Conservation (phyloP, 2,797 vertebrate genomes). For the Syngnathus acus region DNA sequence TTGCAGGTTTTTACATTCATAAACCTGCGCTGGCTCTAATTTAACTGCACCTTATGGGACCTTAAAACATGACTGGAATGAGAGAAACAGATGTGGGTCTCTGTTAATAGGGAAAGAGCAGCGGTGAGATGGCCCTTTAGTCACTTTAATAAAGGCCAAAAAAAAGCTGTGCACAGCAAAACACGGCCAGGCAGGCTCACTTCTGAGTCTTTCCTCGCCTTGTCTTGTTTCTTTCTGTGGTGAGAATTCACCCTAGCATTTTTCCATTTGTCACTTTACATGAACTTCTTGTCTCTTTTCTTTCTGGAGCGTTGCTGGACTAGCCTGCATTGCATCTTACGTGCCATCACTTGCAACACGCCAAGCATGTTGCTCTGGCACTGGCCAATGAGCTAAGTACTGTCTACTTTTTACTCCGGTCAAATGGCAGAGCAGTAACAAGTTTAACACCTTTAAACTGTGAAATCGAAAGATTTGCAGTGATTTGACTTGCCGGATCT, state of each 20-base stretch:
- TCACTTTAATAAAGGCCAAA: constrained; percentile 33
- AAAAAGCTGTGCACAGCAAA: constrained; percentile 32
- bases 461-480: constrained; percentile 46
- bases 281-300: constrained; percentile 17
- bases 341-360: constrained; percentile 31
- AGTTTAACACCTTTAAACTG: constrained; percentile 53
- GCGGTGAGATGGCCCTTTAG: constrained; percentile 21
- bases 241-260: not conserved
- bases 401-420: constrained; percentile 43
- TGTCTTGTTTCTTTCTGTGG: constrained; percentile 9
- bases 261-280: constrained; percentile 3
- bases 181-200: constrained; percentile 42
- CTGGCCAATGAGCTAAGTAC: constrained; percentile 27
- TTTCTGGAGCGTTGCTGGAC: constrained; percentile 32
- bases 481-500: constrained; percentile 39
- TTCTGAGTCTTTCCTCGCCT: constrained; percentile 11
- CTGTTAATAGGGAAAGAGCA: constrained; percentile 55
- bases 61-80: constrained; percentile 60
- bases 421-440: constrained; percentile 44
- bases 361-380: constrained; percentile 47
- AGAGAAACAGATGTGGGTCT: constrained; percentile 69
- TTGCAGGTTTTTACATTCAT: constrained; percentile 72
- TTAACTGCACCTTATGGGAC: constrained; percentile 72
- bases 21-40: constrained; percentile 71
- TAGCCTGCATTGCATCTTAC: constrained; percentile 14